Conservation (phyloP, 2,888 invertebrate species). For the Strigamia transsilvanica region DNA sequence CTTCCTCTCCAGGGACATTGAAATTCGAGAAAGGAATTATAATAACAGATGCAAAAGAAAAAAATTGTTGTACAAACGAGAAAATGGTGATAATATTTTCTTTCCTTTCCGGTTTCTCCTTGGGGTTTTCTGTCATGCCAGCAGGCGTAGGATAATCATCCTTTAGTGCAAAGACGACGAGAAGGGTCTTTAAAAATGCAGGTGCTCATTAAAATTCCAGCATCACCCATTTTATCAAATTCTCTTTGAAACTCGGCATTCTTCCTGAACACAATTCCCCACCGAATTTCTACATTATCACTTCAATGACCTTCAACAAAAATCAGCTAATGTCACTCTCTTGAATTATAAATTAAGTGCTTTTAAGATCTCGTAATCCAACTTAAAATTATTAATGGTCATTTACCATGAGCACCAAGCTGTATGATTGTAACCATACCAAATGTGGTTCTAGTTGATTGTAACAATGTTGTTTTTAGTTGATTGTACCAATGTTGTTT, state of each 20-base stretch:
- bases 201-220: slow-evolving; percentile 30
- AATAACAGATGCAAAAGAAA: not conserved
- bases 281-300: not conserved
- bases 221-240: slow-evolving; percentile 14
- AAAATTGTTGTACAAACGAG: not conserved
- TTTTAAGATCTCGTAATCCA: not conserved
- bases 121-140: not conserved
- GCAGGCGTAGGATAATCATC: slow-evolving; percentile 1
- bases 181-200: not conserved
- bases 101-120: not conserved
- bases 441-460: no score
- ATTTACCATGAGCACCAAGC: no score
- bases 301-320: not conserved
- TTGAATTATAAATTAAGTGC: not conserved
- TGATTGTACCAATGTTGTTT: no score
- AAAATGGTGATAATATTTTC: not conserved
- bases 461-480: no score
- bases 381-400: not conserved
- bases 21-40: not conserved
- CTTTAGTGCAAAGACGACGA: not conserved
- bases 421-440: no score
- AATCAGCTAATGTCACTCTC: not conserved
- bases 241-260: slow-evolving; percentile 1
- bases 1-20: not conserved
- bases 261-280: not conserved